Evolutionary conservation across 2,797 vertebrate species (phyloP), one percentile per base, ranked within the genome.

Genomic region (Gymnoscopelus microlampas): DNA sequence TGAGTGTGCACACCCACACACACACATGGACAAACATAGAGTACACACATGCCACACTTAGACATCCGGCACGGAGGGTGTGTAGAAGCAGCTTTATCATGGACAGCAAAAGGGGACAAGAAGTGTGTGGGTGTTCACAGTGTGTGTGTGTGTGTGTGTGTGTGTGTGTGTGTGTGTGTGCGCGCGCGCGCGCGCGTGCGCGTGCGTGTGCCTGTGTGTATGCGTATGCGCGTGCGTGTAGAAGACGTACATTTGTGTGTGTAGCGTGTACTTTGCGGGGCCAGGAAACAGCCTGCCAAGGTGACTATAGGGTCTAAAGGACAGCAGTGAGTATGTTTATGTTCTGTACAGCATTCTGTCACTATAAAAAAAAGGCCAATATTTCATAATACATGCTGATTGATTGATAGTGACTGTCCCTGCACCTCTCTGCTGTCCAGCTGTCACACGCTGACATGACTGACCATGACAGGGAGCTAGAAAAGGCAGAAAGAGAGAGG

Each of bases 321-420:
- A 71, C 66, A 78, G 69, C 54, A 64, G 35, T 62, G 63, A 68
- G 32, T 67, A 44, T 44, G 39, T 26, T 24, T 32, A 5, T n/a
- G 19, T 56, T 66, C 39, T 9, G 44, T 66, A 51, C 15, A 65
- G 19, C 60, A 70, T 77, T 79, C 70, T 84, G 82, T 80, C 79
- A 82, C 67, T 57, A 73, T 80, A 67, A 66, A 66, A 44, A 71
- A 80, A 79, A 73, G 69, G 48, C 68, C 26, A 53, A 78, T 82
- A 85, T 77, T 76, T 49, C 78, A 87, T 86, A 85, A 86, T 85
- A 81, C 23, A 5, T 54, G 63, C 56, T 64, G 79, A 83, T 60
- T 84, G 84, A 86, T 84, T 70, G 70, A 82, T 79, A 68, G 81
- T 66, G 74, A 79, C 77, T 80, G 78, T 80, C 74, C 57, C 71